These are phyloP conservation scores for Carterocephalus palaemon DNA, from an alignment of 2,888 invertebrate genomes.

Conservation along the genomic window DNA sequence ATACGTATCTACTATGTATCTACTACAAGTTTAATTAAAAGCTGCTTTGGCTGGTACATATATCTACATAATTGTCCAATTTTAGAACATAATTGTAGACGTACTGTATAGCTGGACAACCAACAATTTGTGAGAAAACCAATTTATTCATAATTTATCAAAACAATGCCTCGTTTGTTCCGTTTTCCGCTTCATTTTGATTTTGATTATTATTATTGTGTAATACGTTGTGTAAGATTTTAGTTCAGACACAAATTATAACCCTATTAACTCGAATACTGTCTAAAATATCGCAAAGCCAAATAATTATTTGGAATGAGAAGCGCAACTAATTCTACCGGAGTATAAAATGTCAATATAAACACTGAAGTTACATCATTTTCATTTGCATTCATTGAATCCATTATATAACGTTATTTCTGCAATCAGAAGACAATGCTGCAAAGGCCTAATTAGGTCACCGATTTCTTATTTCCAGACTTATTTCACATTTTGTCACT, in stretches of 20 bases:
- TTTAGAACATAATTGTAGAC: conserved; percentile 17
- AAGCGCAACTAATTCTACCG: too few species aligned
- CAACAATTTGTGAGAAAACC: conserved; percentile 19
- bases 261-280: too few species aligned
- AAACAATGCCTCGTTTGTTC: conserved; percentile 22
- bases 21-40: conserved; percentile 14
- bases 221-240: conserved; percentile 20
- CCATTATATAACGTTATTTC: background rate
- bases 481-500: conserved; percentile 16
- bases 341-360: too few species aligned
- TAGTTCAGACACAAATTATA: conserved; percentile 12
- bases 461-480: conserved; percentile 7
- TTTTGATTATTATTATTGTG: conserved; percentile 14
- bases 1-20: too few species aligned
- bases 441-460: conserved; percentile 9
- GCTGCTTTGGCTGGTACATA: conserved; percentile 4
- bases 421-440: background rate
- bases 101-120: conserved; percentile 3
- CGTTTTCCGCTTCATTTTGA: conserved; percentile 24
- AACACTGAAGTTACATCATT: too few species aligned
- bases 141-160: conserved; percentile 24
- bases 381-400: background rate
- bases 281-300: background rate
- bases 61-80: conserved; percentile 7
- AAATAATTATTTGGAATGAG: conserved; percentile 7